A percentile compares a stretch with the other conserved stretches of the same genome.
Conservation (phyloP, 2,888 invertebrate species). For the Pammene aurita region DNA sequence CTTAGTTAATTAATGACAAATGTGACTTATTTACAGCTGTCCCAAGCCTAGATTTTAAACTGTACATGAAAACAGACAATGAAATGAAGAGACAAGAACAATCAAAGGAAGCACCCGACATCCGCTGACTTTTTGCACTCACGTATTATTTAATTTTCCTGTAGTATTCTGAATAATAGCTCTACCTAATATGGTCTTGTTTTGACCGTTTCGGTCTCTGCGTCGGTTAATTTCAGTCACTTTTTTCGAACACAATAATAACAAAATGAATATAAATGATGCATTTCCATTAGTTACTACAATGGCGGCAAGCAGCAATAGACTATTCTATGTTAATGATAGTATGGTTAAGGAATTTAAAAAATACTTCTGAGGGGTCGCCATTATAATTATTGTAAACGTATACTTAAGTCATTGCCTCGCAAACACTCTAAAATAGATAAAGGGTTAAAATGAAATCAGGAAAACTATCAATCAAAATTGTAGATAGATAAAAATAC, state of each 20-base stretch:
- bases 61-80: no score
- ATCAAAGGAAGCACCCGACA: no score
- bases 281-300: slow-evolving; percentile 10
- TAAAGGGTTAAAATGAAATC: no score
- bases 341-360: slow-evolving; percentile 10
- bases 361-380: slow-evolving; percentile 9
- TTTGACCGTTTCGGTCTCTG: slow-evolving; percentile 3
- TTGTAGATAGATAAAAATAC: no score
- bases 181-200: neutral
- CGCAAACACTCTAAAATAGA: neutral
- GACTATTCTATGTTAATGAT: slow-evolving; percentile 25
- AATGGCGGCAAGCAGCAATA: slow-evolving; percentile 9
- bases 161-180: no score
- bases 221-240: neutral
- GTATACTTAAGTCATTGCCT: neutral
- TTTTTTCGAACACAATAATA: slow-evolving; percentile 16
- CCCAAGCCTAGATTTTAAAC: no score
- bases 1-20: no score
- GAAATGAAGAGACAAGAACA: no score
- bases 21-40: no score
- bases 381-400: neutral
- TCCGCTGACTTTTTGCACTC: no score
- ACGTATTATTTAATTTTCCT: no score
- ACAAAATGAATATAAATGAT: slow-evolving; percentile 22
- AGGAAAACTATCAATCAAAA: no score